Evolutionary conservation across 35 echinoderm and acorn worm species (phyloP).

Genomic region (Lytechinus pictus): DNA sequence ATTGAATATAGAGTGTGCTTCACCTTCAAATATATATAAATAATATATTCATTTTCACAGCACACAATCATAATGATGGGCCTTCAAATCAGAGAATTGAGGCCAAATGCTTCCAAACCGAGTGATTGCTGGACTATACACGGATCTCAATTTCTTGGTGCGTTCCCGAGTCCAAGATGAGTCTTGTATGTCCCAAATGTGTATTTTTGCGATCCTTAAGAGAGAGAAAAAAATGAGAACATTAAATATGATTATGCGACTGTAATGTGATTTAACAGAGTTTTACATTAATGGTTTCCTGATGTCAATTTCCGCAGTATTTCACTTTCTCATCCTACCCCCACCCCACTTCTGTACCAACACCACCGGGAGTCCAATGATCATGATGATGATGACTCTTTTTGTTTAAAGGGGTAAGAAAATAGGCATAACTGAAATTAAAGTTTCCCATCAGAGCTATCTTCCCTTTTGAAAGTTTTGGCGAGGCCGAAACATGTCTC

Average conservation of each 20-base stretch:
- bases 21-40: background rate
- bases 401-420: too few species aligned
- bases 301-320: too few species aligned
- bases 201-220: slow-evolving; percentile 91
- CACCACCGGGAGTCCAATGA: too few species aligned
- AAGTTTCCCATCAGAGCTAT: too few species aligned
- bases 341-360: too few species aligned
- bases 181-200: slow-evolving; percentile 96
- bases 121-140: background rate
- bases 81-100: background rate
- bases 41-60: background rate
- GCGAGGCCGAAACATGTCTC: too few species aligned
- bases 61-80: background rate
- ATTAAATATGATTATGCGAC: too few species aligned
- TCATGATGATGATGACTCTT: too few species aligned
- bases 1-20: background rate
- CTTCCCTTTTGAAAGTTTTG: too few species aligned
- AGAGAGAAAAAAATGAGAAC: background rate
- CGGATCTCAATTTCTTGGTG: slow-evolving; percentile 79
- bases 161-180: slow-evolving; percentile 93
- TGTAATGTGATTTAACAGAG: background rate
- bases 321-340: too few species aligned
- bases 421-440: too few species aligned
- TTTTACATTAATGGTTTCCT: too few species aligned
- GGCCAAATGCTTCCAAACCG: background rate